Conservation (phyloP, 2,797 vertebrate genomes). For the Poeciliopsis presidionis region DNA sequence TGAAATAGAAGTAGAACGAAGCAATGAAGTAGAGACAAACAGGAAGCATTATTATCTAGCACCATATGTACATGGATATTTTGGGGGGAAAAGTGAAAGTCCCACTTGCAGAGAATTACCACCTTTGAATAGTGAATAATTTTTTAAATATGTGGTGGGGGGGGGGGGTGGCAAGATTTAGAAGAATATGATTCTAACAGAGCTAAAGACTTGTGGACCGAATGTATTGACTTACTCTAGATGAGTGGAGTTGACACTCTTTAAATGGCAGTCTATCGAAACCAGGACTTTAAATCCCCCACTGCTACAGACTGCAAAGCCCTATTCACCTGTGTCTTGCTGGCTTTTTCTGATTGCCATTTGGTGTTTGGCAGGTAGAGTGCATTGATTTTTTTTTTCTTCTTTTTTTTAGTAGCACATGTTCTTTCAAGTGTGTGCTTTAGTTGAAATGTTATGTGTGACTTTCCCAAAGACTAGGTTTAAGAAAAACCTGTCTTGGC, state of each 20-base stretch:
- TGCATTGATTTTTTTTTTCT: neutral
- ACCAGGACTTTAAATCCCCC: neutral
- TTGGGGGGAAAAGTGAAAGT: neutral
- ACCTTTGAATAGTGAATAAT: neutral
- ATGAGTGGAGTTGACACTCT: conserved; percentile 3
- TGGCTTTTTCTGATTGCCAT: neutral
- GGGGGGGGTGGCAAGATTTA: neutral
- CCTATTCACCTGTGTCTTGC: neutral
- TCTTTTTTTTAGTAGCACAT: neutral
- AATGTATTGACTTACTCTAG: neutral
- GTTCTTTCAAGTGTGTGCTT: neutral
- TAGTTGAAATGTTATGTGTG: neutral
- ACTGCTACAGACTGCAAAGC: neutral
- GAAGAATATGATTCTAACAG: neutral
- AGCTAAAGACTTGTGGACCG: neutral
- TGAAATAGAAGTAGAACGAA: neutral
- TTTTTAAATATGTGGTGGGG: neutral
- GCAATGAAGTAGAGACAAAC: neutral
- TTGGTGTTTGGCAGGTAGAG: conserved; percentile 1
- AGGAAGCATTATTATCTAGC: neutral
- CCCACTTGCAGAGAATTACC: neutral
- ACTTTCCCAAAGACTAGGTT: neutral
- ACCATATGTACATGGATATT: neutral
- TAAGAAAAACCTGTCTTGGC: neutral
- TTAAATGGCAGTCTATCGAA: conserved; percentile 2